Evolutionary conservation across 2,113 vertebrate genomes (phyloP).

Genomic region (Bujurquina vittata): DNA sequence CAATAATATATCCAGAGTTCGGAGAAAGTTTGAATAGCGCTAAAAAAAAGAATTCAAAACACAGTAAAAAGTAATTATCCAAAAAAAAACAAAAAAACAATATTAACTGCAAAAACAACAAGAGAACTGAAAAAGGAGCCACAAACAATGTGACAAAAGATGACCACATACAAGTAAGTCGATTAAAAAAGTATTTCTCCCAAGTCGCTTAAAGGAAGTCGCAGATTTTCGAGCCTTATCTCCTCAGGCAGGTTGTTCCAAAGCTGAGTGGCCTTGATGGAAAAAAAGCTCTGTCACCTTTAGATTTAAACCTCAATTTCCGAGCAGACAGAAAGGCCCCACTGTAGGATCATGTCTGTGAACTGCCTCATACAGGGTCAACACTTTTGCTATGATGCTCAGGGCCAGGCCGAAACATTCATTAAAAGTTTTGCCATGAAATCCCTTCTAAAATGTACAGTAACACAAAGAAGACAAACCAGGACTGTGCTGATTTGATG

Average conservation of each 20-base stretch:
- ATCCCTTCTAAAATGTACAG: background rate
- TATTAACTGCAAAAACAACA: background rate
- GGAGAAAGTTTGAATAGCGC: background rate
- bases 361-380: background rate
- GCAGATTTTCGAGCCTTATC: background rate
- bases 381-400: background rate
- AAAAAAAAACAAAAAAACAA: background rate
- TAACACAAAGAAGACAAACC: background rate
- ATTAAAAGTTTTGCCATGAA: background rate
- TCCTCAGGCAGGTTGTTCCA: background rate
- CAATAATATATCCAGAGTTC: background rate
- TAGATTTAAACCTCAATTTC: slow-evolving; percentile 7
- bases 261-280: background rate
- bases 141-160: background rate
- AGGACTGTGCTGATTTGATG: background rate
- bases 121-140: background rate
- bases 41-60: background rate
- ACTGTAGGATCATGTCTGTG: slow-evolving; percentile 1
- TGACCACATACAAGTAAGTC: background rate
- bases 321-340: background rate
- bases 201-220: background rate
- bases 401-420: background rate
- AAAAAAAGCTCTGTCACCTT: background rate
- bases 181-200: background rate
- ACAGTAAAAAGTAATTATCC: background rate